phyloP scores from a whole-genome alignment of 2,113 vertebrate species.

The Mirza zaza region DNA sequence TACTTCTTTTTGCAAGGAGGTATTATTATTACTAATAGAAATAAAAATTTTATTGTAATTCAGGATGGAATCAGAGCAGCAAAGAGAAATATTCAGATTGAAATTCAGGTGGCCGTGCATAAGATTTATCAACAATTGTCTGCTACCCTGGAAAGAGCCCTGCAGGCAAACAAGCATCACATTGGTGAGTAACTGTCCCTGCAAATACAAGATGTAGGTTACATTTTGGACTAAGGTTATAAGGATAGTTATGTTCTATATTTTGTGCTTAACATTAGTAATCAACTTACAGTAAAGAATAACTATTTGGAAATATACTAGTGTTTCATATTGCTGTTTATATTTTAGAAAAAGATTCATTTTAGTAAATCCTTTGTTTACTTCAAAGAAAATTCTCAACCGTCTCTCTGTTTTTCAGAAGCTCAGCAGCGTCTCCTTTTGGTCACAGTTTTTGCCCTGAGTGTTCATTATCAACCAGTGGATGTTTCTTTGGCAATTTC shows the following conservation, averaged over 20 bases:
- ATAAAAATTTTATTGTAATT: constrained; percentile 52
- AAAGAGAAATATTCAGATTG: constrained; percentile 94
- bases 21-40: background rate
- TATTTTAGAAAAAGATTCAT: constrained; percentile 38
- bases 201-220: background rate
- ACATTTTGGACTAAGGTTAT: background rate
- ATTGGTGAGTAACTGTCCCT: constrained; percentile 87
- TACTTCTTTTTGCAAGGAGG: background rate
- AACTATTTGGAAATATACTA: constrained; percentile 40
- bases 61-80: constrained; percentile 97
- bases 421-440: constrained; percentile 97
- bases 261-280: constrained; percentile 26
- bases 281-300: constrained; percentile 15
- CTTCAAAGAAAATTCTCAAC: constrained; percentile 25
- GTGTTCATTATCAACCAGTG: constrained; percentile 96
- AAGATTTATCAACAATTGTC: constrained; percentile 98
- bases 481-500: constrained; percentile 98
- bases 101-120: constrained; percentile 97
- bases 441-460: constrained; percentile 97
- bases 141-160: constrained; percentile 93
- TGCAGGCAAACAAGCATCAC: constrained; percentile 97
- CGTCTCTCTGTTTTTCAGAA: constrained; percentile 83
- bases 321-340: constrained; percentile 19
- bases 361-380: constrained; percentile 35
- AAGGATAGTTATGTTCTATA: background rate